Conservation (phyloP, 2,888 invertebrate species). For the Balanococcus diminutus region DNA sequence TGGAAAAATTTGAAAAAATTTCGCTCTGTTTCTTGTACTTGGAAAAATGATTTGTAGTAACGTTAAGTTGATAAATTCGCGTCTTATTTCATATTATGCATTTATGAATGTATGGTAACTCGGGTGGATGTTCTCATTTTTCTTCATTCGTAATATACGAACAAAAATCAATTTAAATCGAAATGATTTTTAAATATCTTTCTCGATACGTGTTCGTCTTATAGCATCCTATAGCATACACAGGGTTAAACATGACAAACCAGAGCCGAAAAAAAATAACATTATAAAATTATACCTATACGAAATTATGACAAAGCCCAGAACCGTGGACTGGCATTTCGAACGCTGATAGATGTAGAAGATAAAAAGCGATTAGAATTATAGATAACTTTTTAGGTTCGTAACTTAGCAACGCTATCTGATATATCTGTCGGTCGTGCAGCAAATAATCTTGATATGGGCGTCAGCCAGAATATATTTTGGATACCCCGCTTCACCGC, state of each 20-base stretch:
- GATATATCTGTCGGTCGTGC: slow-evolving; percentile 54
- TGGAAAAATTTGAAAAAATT: neutral
- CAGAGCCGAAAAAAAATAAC: slow-evolving; percentile 18
- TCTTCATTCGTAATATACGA: neutral
- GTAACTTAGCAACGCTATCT: slow-evolving; percentile 52
- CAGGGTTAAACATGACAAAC: neutral
- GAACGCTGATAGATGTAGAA: slow-evolving; percentile 52
- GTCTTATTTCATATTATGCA: too few relatives aligned
- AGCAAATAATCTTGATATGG: slow-evolving; percentile 55
- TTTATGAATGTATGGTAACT: too few relatives aligned
- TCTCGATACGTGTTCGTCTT: slow-evolving; percentile 12
- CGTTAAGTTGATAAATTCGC: too few relatives aligned
- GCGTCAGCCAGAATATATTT: slow-evolving; percentile 55
- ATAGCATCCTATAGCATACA: neutral
- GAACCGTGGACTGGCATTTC: slow-evolving; percentile 53
- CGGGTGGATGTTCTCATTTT: neutral
- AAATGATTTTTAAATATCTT: slow-evolving; percentile 19
- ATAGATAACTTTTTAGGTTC: slow-evolving; percentile 53
- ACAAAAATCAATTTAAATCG: neutral
- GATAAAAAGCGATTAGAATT: slow-evolving; percentile 53
- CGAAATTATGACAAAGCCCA: slow-evolving; percentile 52
- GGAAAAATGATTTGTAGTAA: too few relatives aligned
- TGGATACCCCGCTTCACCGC: slow-evolving; percentile 47
- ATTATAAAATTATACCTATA: slow-evolving; percentile 50
- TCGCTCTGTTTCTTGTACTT: too few relatives aligned